Conservation (phyloP, 1,140 invertebrate species). For the Theocolax elegans region DNA sequence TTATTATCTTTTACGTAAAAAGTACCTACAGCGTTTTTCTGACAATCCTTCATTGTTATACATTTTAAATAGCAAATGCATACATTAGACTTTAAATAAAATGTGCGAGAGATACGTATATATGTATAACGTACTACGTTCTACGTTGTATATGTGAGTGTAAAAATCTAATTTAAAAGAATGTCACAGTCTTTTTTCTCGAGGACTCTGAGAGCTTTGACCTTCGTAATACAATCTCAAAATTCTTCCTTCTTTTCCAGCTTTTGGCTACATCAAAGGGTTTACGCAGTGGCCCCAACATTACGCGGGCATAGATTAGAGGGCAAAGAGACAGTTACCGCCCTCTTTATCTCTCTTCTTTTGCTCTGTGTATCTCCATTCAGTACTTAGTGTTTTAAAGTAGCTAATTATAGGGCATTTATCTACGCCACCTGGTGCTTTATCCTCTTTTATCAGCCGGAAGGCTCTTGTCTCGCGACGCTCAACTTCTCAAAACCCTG, state of each 20-base stretch:
- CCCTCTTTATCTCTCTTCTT: not conserved
- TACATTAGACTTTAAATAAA: too few relatives aligned
- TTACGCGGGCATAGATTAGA: constrained; percentile 47
- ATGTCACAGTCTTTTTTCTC: not conserved
- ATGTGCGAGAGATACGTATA: too few relatives aligned
- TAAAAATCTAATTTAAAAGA: not conserved
- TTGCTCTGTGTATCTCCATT: not conserved
- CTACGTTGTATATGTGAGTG: too few relatives aligned
- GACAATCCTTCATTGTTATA: too few relatives aligned
- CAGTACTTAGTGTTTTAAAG: constrained; percentile 52
- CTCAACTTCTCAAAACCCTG: not conserved
- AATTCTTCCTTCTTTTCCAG: not conserved
- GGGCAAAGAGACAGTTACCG: constrained; percentile 21
- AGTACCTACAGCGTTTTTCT: too few relatives aligned
- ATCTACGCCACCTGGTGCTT: constrained; percentile 41
- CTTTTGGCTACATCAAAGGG: not conserved
- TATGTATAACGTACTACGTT: too few relatives aligned
- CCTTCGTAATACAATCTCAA: not conserved
- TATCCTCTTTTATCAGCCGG: constrained; percentile 34
- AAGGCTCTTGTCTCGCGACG: not conserved
- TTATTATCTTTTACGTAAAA: too few relatives aligned
- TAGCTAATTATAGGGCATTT: constrained; percentile 57
- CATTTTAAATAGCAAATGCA: too few relatives aligned
- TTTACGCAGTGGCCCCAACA: constrained; percentile 12
- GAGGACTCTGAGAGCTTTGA: too few relatives aligned